A percentile compares a stretch with the other conserved stretches of the same genome.
Evolutionary conservation across 1,140 invertebrate genomes (phyloP).

Genomic region (Drusus annulatus): DNA sequence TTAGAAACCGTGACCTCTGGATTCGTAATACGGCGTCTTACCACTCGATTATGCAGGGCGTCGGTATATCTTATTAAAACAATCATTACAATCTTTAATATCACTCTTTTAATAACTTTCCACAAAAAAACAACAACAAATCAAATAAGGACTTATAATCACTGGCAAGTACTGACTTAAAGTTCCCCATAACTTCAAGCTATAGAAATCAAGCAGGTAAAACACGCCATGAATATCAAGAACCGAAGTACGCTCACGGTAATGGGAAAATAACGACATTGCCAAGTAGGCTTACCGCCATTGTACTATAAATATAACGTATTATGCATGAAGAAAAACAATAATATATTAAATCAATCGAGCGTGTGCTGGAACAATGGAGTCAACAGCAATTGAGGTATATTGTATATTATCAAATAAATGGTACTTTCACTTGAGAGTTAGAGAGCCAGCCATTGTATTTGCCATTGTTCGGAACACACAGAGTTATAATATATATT

Average conservation of each 20-base stretch:
- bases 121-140: too few relatives aligned
- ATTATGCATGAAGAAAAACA: conserved; percentile 16
- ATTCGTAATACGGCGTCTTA: too few relatives aligned
- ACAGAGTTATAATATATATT: conserved; percentile 7
- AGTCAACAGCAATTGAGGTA: conserved; percentile 51
- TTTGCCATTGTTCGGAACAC: conserved; percentile 3
- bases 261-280: conserved; percentile 40
- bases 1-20: too few relatives aligned
- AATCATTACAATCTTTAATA: too few relatives aligned
- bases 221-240: conserved; percentile 2
- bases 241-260: neutral
- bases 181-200: neutral
- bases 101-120: too few relatives aligned
- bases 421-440: conserved; percentile 34
- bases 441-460: conserved; percentile 38
- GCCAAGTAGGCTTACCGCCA: too few relatives aligned
- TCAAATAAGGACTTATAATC: too few relatives aligned
- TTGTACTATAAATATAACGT: too few relatives aligned
- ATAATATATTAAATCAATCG: conserved; percentile 42
- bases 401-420: conserved; percentile 47
- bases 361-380: conserved; percentile 54
- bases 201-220: neutral
- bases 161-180: too few relatives aligned
- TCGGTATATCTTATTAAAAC: too few relatives aligned
- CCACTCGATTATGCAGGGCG: too few relatives aligned